Conservation (phyloP, 2,113 vertebrate species). For the Macrotus californicus region DNA sequence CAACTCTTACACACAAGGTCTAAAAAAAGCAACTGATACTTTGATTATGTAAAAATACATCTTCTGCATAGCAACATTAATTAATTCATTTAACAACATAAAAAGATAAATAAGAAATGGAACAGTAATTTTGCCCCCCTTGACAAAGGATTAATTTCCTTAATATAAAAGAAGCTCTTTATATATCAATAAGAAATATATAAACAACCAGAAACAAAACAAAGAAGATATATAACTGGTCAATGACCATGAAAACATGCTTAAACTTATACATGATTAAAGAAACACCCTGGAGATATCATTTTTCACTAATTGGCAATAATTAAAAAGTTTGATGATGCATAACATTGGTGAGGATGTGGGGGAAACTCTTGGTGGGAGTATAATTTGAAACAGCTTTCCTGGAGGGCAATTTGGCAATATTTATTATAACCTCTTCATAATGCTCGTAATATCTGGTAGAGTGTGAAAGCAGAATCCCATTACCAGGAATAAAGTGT, state of each 20-base stretch:
- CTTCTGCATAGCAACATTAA: neutral
- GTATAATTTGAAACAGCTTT: neutral
- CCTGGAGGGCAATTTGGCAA: neutral
- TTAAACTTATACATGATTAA: conserved; percentile 10
- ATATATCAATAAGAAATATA: neutral
- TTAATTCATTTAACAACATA: neutral
- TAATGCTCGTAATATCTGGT: neutral
- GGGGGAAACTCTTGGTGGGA: neutral
- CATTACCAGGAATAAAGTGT: neutral
- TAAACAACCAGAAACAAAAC: neutral
- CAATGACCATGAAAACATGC: neutral
- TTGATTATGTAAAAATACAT: neutral
- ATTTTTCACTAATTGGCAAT: conserved; percentile 7
- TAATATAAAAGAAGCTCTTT: neutral
- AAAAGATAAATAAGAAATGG: neutral
- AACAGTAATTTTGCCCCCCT: neutral
- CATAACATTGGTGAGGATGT: neutral
- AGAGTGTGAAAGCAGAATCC: neutral
- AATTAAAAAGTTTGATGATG: conserved; percentile 12
- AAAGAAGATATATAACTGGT: neutral
- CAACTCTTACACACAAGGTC: neutral
- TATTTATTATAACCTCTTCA: neutral
- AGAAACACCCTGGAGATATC: neutral
- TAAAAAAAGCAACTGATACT: neutral
- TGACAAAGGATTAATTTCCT: neutral